Base-by-base conservation (phyloP, 2,888 invertebrate genomes). In the Mactromeris polynyma region DNA sequence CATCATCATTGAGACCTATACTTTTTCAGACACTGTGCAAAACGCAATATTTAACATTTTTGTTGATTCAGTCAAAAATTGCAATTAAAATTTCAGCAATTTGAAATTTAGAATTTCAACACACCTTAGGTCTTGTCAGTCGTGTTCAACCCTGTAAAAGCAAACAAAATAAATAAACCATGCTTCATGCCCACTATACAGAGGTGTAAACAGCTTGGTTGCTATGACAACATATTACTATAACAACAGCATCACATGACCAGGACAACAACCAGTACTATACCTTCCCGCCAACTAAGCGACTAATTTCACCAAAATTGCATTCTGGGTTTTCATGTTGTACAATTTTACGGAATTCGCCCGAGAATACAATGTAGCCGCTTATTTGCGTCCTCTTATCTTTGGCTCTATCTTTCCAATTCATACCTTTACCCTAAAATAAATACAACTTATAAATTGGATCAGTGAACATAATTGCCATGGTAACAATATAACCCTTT, bases 321-420 rank as follows among this genome's bases (percentile, higher is more conserved):
- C 98, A 98, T 90, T 99, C 99, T 0, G 99, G 99, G 97, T 99
- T 99, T 96, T 98, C 98, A 94, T 98, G 98, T 92, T 99, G 98
- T 93, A 99, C 98, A 85, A 98, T 98, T 97, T 99, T 99, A 86
- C 99, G 97, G 81, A 99, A 98, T 97, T 99, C 99, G 96, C 99
- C 98, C 73, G 99, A 99, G 97, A 99, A 99, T 89, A 99, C 97
- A 94, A 99, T 99, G 97, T 99, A 99, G 14, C 99, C 99, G 89
- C 99, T 99, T 36, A 96, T 95, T 89, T 96, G 95, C 79, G 95
- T 93, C 81, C 95, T 92, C 87, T 94, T 94, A 84, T 91, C 93
- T 42, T 81, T 81, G 26, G 31, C 51, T 78, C 81, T 85, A 51
- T 85, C 69, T 86, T 89, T 89, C 84, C 84, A 84, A 54, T 84